Conservation (phyloP, 2,797 vertebrate genomes). For the Arrhamphus sclerolepis region DNA sequence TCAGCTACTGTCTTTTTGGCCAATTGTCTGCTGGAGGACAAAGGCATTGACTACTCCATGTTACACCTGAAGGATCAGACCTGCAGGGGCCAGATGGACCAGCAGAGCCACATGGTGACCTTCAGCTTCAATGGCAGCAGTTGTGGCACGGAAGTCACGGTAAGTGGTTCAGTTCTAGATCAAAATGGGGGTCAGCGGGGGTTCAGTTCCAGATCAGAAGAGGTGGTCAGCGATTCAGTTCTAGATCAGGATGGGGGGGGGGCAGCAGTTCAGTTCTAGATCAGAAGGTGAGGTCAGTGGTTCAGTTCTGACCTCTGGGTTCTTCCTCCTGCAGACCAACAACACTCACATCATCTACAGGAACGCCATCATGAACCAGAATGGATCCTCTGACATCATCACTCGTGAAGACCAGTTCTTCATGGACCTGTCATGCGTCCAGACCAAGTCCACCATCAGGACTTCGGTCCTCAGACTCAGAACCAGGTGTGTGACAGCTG, state of each 20-base stretch:
- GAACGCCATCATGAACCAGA: constrained; percentile 9
- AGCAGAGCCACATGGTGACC: constrained; percentile 22
- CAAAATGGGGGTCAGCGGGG: too few relatives aligned
- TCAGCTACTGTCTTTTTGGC: constrained; percentile 15
- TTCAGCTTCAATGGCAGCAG: constrained; percentile 16
- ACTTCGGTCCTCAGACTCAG: not conserved
- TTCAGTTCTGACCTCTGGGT: not conserved
- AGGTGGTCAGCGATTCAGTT: not conserved
- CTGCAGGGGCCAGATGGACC: constrained; percentile 21
- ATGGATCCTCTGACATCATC: not conserved
- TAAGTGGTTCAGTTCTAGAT: constrained; percentile 6
- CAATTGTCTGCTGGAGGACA: constrained; percentile 39
- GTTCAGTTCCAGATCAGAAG: not conserved
- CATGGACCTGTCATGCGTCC: constrained; percentile 29
- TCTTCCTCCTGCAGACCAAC: constrained; percentile 20
- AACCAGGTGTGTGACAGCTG: constrained; percentile 8
- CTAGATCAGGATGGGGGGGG: too few relatives aligned
- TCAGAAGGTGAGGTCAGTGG: too few relatives aligned
- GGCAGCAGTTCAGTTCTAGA: too few relatives aligned
- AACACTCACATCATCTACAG: constrained; percentile 8
- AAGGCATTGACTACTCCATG: not conserved
- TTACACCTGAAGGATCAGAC: constrained; percentile 19
- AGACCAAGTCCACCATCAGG: not conserved
- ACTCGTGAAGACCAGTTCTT: not conserved
- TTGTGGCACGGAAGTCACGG: constrained; percentile 15